phyloP scores from a whole-genome alignment of 2,113 vertebrate species.

The Chaetodon auriga region DNA sequence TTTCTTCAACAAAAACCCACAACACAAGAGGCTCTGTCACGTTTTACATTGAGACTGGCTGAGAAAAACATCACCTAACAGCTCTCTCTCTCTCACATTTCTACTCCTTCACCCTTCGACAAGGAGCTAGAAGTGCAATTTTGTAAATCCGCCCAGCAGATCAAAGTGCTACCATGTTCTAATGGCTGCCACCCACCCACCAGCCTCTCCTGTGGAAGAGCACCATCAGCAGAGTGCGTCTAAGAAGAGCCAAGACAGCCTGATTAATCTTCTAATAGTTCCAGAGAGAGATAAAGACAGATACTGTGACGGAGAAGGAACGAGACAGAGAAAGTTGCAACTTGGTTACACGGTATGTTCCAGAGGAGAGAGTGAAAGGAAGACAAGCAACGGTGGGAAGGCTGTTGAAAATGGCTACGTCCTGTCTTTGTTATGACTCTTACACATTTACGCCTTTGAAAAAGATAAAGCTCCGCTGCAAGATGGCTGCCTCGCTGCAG shows the following conservation, averaged over 20 bases:
- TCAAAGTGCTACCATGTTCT: slow-evolving; percentile 80
- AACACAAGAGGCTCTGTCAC: not conserved
- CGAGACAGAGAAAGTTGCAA: slow-evolving; percentile 43
- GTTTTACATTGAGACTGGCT: slow-evolving; percentile 12
- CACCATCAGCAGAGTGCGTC: slow-evolving; percentile 63
- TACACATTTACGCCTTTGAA: slow-evolving; percentile 64
- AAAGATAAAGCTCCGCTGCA: slow-evolving; percentile 36
- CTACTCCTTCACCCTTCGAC: slow-evolving; percentile 48
- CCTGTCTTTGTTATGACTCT: slow-evolving; percentile 56
- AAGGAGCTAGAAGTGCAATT: slow-evolving; percentile 70
- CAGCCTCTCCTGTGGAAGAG: slow-evolving; percentile 69
- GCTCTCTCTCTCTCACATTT: slow-evolving; percentile 43
- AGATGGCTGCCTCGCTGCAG: slow-evolving; percentile 40
- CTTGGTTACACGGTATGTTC: slow-evolving; percentile 26
- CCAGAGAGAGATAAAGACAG: slow-evolving; percentile 58
- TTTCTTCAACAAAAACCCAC: not conserved
- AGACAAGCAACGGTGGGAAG: slow-evolving; percentile 19
- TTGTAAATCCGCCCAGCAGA: slow-evolving; percentile 76
- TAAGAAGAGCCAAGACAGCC: slow-evolving; percentile 64
- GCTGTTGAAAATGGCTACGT: slow-evolving; percentile 48
- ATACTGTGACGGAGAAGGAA: slow-evolving; percentile 47
- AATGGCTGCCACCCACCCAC: slow-evolving; percentile 78
- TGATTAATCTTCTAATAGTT: slow-evolving; percentile 78
- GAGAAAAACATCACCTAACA: slow-evolving; percentile 42
- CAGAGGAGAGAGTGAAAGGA: slow-evolving; percentile 31